Evolutionary conservation across 2,113 vertebrate species (phyloP).

Genomic region (Mus pahari): DNA sequence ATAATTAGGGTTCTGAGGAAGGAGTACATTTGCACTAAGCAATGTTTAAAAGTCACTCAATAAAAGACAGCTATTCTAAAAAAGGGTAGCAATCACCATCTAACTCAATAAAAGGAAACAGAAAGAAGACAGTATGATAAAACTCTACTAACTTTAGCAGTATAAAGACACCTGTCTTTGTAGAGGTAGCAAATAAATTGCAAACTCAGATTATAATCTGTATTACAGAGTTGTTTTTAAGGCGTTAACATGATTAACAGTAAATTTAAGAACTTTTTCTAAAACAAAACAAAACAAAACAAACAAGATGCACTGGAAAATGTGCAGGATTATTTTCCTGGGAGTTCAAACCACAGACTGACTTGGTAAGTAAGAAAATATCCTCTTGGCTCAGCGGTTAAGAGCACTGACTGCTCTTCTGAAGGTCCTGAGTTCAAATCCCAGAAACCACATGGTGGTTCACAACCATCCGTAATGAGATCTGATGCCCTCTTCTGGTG

Average conservation of each 20-base stretch:
- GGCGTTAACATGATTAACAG: constrained; percentile 55
- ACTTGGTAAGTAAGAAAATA: neutral
- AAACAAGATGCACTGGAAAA: constrained; percentile 37
- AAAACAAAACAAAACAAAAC: constrained; percentile 58
- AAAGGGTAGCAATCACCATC: constrained; percentile 66
- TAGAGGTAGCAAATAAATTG: constrained; percentile 67
- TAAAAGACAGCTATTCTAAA: constrained; percentile 64
- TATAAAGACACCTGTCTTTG: constrained; percentile 49
- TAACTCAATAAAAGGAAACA: constrained; percentile 58
- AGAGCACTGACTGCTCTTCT: no score
- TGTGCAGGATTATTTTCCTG: constrained; percentile 1
- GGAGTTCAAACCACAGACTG: constrained; percentile 36
- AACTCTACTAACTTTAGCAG: constrained; percentile 73
- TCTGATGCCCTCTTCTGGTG: no score
- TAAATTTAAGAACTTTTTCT: constrained; percentile 67
- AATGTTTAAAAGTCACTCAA: constrained; percentile 73
- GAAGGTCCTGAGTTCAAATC: no score
- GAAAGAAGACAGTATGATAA: constrained; percentile 70
- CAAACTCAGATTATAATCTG: constrained; percentile 62
- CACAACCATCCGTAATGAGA: no score
- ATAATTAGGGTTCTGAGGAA: constrained; percentile 33
- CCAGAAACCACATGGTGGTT: no score
- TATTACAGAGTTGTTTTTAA: constrained; percentile 68
- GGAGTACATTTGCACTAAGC: constrained; percentile 65
- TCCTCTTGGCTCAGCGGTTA: neutral